A percentile compares a stretch with the other conserved stretches of the same genome.
Evolutionary conservation across 2,888 invertebrate species (phyloP).

Genomic region (Hemistola chrysoprasaria): DNA sequence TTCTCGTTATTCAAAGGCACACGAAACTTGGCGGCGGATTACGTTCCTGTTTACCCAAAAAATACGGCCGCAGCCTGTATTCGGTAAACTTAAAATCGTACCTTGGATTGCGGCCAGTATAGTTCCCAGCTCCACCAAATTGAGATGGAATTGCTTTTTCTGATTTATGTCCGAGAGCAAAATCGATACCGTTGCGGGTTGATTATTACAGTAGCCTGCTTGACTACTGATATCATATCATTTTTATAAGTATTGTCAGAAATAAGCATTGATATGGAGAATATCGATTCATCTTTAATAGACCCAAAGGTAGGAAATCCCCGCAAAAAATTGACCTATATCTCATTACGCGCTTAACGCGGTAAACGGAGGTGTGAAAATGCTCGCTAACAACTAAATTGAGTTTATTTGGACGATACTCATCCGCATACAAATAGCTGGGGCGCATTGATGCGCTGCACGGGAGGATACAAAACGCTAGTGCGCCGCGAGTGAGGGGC

Average conservation of each 20-base stretch:
- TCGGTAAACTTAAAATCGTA: constrained; percentile 50
- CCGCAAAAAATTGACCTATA: no score
- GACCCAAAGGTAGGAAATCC: no score
- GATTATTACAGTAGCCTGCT: constrained; percentile 36
- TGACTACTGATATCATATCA: constrained; percentile 32
- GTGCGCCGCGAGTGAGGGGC: constrained; percentile 60
- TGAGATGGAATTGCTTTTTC: constrained; percentile 48
- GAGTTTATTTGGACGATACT: constrained; percentile 20
- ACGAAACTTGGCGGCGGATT: constrained; percentile 36
- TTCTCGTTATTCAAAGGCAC: constrained; percentile 29
- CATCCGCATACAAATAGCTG: constrained; percentile 38
- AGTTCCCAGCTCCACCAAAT: constrained; percentile 45
- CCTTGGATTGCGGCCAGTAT: constrained; percentile 58
- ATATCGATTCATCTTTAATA: not conserved
- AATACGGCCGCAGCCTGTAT: constrained; percentile 37
- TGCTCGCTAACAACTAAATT: not conserved
- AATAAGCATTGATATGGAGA: constrained; percentile 10
- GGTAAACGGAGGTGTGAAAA: not conserved
- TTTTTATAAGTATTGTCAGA: constrained; percentile 34
- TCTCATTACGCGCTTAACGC: constrained; percentile 8
- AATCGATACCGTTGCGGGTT: constrained; percentile 32
- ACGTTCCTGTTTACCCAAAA: constrained; percentile 40
- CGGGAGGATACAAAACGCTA: constrained; percentile 74
- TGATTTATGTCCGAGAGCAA: constrained; percentile 50
- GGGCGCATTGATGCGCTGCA: constrained; percentile 52